A percentile compares a stretch with the other conserved stretches of the same genome.
These are phyloP conservation scores for Steatornis caripensis DNA, from an alignment of 2,113 vertebrate species.

Conservation along the genomic window DNA sequence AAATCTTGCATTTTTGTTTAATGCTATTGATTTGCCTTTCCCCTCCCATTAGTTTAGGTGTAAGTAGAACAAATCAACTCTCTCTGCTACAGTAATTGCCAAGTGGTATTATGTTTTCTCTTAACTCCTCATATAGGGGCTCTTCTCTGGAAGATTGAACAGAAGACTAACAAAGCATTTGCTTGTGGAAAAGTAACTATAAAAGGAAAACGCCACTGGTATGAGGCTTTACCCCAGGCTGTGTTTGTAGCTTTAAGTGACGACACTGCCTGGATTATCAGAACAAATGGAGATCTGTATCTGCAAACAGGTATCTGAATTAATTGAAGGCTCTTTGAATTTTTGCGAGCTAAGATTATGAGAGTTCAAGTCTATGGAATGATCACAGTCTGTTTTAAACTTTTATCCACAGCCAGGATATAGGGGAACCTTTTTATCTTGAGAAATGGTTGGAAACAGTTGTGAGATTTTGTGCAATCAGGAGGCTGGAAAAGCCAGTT, in stretches of 20 bases:
- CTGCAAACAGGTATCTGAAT: slow-evolving; percentile 86
- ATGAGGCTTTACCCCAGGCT: slow-evolving; percentile 90
- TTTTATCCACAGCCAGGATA: not conserved
- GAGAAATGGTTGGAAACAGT: not conserved
- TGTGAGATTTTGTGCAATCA: not conserved
- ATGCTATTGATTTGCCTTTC: not conserved
- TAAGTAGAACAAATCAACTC: not conserved
- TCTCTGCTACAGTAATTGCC: not conserved
- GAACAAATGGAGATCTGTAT: slow-evolving; percentile 92
- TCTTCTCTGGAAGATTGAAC: slow-evolving; percentile 97
- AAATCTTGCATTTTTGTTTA: not conserved
- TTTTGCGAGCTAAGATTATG: not conserved
- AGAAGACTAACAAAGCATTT: slow-evolving; percentile 93
- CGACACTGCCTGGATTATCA: slow-evolving; percentile 93
- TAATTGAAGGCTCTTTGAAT: not conserved
- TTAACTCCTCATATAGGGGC: slow-evolving; percentile 70
- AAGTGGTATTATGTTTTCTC: not conserved
- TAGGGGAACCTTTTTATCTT: not conserved
- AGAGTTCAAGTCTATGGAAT: not conserved
- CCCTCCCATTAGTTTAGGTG: not conserved
- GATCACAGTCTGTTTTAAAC: not conserved
- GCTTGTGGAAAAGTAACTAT: slow-evolving; percentile 93
- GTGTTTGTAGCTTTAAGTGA: slow-evolving; percentile 90
- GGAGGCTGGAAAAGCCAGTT: not conserved
- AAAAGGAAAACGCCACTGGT: slow-evolving; percentile 95